Base-by-base conservation (phyloP, 2,113 vertebrate species). In the Vidua chalybeata region DNA sequence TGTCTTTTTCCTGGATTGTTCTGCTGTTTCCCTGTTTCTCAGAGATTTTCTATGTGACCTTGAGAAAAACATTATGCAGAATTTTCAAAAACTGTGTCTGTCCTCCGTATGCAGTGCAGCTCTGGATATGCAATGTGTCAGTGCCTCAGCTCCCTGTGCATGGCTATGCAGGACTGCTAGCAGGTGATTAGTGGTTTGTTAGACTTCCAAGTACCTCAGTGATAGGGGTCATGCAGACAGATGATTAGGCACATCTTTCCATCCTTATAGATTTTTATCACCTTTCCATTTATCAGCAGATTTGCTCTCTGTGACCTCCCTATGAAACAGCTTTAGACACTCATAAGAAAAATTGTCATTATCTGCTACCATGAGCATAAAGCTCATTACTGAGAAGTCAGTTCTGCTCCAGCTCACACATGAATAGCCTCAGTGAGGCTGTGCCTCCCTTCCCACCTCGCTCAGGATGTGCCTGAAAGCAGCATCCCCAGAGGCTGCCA, bases 231-330 rank as follows among this genome's bases (percentile, higher is more conserved):
- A 93, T 84, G 76, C 68, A 89, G 76, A 17, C 56, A 93, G 85
- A 88, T 93, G 86, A 96, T 93, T 93, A 89, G 73, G 68, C 72
- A 84, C 66, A 93, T 75, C 83, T 93, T 90, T 90, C 64, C 76
- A 68, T 88, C 90, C 90, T 96, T 72, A 89, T 16, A 92, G 92
- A 90, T 96, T 96, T 88, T 94, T 95, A 89, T 96, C 92, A 92
- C 76, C 82, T 78, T 90, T 80, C 85, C 68, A 82, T 84, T 97
- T 95, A 84, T 94, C 88, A 55, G 48, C 2, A 4, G 72, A 86
- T 96, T 93, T 95, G 79, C 56, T 77, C 83, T 81, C 79, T 89
- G 51, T 88, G 80, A 92, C 92, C 79, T 92, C 85, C 30, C 73
- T 56, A 39, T 56, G 85, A 92, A 95, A 90, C 64, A 85, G 71